phyloP scores from a whole-genome alignment of 2,797 vertebrate genomes.

The Hypotaenidia philippensis region DNA sequence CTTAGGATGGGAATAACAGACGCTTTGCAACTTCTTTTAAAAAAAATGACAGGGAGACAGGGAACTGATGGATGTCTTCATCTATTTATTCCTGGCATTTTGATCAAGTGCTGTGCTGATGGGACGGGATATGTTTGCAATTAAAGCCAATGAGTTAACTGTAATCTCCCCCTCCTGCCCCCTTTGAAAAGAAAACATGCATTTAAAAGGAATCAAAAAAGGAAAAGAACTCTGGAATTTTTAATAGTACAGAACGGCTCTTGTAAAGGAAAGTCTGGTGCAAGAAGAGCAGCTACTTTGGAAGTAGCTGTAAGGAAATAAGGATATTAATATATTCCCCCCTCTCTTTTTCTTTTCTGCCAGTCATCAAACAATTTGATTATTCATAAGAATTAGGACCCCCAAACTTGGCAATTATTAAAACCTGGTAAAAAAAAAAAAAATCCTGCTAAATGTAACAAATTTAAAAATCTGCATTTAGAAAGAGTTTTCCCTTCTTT shows the following conservation, averaged over 20 bases:
- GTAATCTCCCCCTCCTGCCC: neutral
- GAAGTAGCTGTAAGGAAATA: neutral
- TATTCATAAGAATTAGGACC: neutral
- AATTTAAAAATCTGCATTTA: constrained; percentile 30
- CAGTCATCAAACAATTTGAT: neutral
- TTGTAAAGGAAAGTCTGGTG: neutral
- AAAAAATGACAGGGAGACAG: neutral
- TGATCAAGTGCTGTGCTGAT: neutral
- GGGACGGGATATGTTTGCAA: constrained; percentile 18
- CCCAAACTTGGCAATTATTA: neutral
- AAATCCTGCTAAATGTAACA: neutral
- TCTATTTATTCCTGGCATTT: constrained; percentile 34
- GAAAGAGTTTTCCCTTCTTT: constrained; percentile 24
- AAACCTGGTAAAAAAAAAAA: neutral
- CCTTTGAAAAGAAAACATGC: neutral
- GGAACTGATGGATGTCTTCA: constrained; percentile 2
- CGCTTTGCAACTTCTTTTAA: neutral
- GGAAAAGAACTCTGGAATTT: constrained; percentile 7
- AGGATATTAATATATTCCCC: neutral
- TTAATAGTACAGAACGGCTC: neutral
- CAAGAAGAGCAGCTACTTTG: neutral
- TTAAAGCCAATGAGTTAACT: constrained; percentile 36
- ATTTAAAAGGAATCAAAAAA: neutral
- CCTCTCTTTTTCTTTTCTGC: neutral
- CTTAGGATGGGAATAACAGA: neutral